These are phyloP conservation scores for Trididemnum nubilum DNA, from an alignment of 23 tunicate species.

Conservation along the genomic window DNA sequence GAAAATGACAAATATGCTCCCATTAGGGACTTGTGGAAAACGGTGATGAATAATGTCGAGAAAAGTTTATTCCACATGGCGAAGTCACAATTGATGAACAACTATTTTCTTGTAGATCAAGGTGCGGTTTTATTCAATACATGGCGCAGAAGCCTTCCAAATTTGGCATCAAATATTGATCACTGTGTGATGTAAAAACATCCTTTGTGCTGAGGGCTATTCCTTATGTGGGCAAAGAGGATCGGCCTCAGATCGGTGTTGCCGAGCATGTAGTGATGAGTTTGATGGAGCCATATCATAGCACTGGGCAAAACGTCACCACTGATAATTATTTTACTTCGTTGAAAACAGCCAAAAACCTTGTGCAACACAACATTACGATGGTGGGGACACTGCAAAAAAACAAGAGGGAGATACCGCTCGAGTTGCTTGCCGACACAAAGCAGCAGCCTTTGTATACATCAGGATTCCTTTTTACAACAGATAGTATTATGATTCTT, in stretches of 20 bases:
- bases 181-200: slow-evolving; percentile 32
- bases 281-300: slow-evolving; percentile 28
- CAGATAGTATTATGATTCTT: not conserved
- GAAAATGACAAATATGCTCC: slow-evolving; percentile 36
- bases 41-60: slow-evolving; percentile 17
- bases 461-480: slow-evolving; percentile 17
- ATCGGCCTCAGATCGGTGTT: slow-evolving; percentile 20
- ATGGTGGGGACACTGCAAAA: slow-evolving; percentile 21
- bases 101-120: slow-evolving; percentile 24
- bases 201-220: slow-evolving; percentile 27
- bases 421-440: slow-evolving; percentile 24
- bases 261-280: slow-evolving; percentile 25
- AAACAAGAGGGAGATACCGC: slow-evolving; percentile 8
- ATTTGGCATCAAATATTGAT: slow-evolving; percentile 29
- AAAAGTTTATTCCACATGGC: slow-evolving; percentile 13
- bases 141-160: slow-evolving; percentile 30
- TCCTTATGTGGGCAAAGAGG: slow-evolving; percentile 17
- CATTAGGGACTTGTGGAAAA: slow-evolving; percentile 25
- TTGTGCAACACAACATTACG: slow-evolving; percentile 28
- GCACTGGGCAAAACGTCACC: slow-evolving; percentile 25
- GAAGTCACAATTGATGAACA: slow-evolving; percentile 36
- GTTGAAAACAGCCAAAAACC: slow-evolving; percentile 12
- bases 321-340: slow-evolving; percentile 26
- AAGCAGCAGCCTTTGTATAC: slow-evolving; percentile 31
- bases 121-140: slow-evolving; percentile 30